Base-by-base conservation (phyloP, 2,888 invertebrate species). In the Charanyca ferruginea region DNA sequence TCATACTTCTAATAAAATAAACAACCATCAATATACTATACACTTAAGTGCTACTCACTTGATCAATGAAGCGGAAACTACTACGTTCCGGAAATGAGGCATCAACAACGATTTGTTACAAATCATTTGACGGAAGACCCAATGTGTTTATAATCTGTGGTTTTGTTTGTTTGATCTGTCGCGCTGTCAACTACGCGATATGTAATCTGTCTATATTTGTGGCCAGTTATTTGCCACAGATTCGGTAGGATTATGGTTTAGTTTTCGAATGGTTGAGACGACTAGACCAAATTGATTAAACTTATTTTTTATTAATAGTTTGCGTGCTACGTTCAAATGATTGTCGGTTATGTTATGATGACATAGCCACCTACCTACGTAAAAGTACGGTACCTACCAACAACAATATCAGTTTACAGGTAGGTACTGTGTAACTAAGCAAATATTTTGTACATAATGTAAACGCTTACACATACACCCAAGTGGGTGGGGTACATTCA, bases 21-120 rank as follows among this genome's bases (percentile, higher is more conserved):
- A 45, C 9, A 60, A 51, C 45, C 47, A 23, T 8, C 7, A 42
- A 52, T 44, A 25, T 16, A 53, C 22, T 28, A 11, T 18, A 53
- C 28, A n/a, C n/a, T n/a, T n/a, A 47, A 44, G 48, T 52, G 61
- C 48, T 62, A 66, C 45, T 60, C 20, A 44, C 25, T 52, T 52
- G 48, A 47, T 57, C 48, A 73, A 66, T 67, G 47, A 13, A 68
- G 35, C 63, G 64, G 47, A 79, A 67, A 47, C 47, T 48, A 57
- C 55, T 58, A 66, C 73, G 66, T 72, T 66, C 76, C 82, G 85
- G 86, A 87, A 76, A 77, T 52, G 55, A 60, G 79, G 78, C 78
- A 83, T 87, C 83, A 85, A 83, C 79, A 74, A 62, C 58, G 57
- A 77, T 82, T 77, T 75, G 80, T 82, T 53, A 82, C 74, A 75